Conservation (phyloP, 2,888 invertebrate genomes). For the Melolontha melolontha region DNA sequence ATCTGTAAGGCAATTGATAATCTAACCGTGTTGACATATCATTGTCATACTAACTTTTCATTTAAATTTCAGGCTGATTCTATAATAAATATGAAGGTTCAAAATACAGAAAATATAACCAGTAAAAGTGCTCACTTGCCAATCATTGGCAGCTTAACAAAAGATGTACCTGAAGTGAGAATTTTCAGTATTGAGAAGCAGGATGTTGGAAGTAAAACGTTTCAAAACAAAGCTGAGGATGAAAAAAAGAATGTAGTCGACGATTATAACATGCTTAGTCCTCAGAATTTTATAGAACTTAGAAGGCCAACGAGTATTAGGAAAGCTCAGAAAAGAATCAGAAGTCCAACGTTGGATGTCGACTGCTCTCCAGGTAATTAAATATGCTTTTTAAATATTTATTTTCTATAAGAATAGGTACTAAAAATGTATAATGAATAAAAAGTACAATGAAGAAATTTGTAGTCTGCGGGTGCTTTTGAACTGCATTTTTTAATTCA, state of each 20-base stretch:
- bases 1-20: constrained; percentile 47
- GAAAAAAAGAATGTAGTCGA: background rate
- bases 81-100: constrained; percentile 2
- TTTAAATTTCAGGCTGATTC: constrained; percentile 38
- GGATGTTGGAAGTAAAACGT: background rate
- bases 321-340: constrained; percentile 61
- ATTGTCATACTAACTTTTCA: background rate
- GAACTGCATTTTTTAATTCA: too few relatives aligned
- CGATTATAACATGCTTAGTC: background rate
- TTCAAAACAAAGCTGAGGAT: background rate
- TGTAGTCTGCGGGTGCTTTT: too few relatives aligned
- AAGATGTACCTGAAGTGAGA: background rate
- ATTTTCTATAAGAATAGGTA: too few relatives aligned
- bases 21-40: background rate
- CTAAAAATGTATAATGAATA: too few relatives aligned
- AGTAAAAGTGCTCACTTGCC: constrained; percentile 24
- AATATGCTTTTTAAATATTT: too few relatives aligned
- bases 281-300: background rate
- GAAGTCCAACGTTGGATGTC: constrained; percentile 61
- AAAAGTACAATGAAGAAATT: too few relatives aligned
- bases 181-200: background rate
- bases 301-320: constrained; percentile 58
- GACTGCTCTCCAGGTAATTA: constrained; percentile 61
- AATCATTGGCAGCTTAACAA: background rate
- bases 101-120: background rate